Evolutionary conservation across 1,140 invertebrate genomes (phyloP), one percentile per base, ranked within the genome.

Genomic region (Capitella teleta): DNA sequence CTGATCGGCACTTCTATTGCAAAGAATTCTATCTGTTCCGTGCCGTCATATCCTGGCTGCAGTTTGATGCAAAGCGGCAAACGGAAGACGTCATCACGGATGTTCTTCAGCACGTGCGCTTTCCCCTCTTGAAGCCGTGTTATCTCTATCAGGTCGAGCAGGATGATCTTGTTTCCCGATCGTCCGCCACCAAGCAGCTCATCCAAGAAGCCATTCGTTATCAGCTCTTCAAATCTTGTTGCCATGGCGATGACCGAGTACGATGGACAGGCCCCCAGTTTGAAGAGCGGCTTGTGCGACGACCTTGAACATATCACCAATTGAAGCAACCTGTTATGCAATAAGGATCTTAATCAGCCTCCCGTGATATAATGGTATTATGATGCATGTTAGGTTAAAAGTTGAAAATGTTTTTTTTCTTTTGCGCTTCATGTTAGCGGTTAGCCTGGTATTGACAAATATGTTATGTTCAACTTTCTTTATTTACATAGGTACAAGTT

Each of bases 1-100:
- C 46, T n/a, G 52, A 53, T 25, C 21, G 18, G 16, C 36, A 41
- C 21, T 53, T 53, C 41, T 53, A 40, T 24, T 53, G 41, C 44
- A 30, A 40, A 21, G 52, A 53, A 18, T 49, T 43, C 26, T 23
- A 24, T 38, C 40, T 53, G 5, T 53, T 53, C 45, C 24, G 40
- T 5, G 52, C 52, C 1, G 45, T 41, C n/a, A 49, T 40, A 19
- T 28, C 47, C 5, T 53, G 52, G 52, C 16, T 53, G 36, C n/a
- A 50, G 14, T 34, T 32, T 32, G 37, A 38, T 3, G 16, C n/a
- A 0, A 21, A 26, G 23, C 36, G 52, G 8, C n/a, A 41, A 8
- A 25, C 19, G 14, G n/a, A 21, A 5, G 23, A 40, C 14, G 28
- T 36, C 2, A 30, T 48, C 18, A 28, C 51, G 5, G 24, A 24